Evolutionary conservation across 2,888 invertebrate genomes (phyloP).

Genomic region (Caenorhabditis imperialis): DNA sequence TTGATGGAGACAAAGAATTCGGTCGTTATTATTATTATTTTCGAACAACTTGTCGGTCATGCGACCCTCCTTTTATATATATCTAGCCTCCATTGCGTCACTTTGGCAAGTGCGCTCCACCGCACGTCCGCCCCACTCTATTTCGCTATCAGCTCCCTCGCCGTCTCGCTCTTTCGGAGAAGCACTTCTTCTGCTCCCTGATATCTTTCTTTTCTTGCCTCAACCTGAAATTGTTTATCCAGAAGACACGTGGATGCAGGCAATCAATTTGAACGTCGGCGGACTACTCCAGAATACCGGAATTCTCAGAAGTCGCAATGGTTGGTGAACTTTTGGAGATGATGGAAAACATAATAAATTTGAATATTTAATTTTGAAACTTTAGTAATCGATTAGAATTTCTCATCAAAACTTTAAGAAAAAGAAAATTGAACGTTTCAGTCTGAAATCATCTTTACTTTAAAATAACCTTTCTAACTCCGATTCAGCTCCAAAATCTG

Average conservation of each 20-base stretch:
- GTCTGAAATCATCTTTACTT: background rate
- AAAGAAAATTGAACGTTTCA: background rate
- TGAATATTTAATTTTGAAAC: background rate
- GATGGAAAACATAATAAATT: background rate
- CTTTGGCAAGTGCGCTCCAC: slow-evolving; percentile 26
- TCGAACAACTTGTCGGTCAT: too few species aligned
- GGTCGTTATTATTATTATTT: too few species aligned
- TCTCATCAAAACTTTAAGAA: too few species aligned
- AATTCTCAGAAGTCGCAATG: slow-evolving; percentile 46
- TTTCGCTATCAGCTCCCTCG: background rate
- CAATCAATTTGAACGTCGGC: slow-evolving; percentile 49
- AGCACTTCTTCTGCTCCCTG: background rate
- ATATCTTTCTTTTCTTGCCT: background rate
- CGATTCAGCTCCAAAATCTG: too few species aligned
- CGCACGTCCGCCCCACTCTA: slow-evolving; percentile 6
- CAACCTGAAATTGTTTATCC: background rate
- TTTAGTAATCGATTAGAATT: background rate
- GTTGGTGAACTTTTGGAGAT: slow-evolving; percentile 16
- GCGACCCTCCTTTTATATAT: slow-evolving; percentile 2
- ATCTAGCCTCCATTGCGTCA: slow-evolving; percentile 14
- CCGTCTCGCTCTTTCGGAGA: slow-evolving; percentile 5
- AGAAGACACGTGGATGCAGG: slow-evolving; percentile 37
- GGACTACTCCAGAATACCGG: slow-evolving; percentile 47
- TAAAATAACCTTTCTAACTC: too few species aligned
- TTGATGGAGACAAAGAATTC: too few species aligned